Evolutionary conservation across 2,113 vertebrate genomes (phyloP), one percentile per base, ranked within the genome.

Genomic region (Hydropotes inermis): DNA sequence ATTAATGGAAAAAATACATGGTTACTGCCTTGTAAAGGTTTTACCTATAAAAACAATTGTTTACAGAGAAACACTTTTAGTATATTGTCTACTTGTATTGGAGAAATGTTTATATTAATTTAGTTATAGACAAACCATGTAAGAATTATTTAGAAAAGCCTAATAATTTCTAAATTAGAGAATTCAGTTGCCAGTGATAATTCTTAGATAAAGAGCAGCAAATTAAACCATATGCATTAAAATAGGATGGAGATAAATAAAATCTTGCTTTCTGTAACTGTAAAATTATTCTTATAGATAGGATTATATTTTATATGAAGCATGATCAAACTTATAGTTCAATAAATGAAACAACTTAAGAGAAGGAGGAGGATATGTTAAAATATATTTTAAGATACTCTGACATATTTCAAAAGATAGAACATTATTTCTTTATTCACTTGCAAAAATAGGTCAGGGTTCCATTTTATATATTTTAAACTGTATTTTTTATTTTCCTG

Each of bases 1-100:
- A 91, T 92, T 86, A 92, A 97, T 98, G 50, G 76, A 97, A 91
- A 97, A 98, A 97, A 96, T 39, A 87, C 39, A 90, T 43, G 17
- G 61, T 61, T 92, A 83, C 81, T 97, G 86, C 86, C 28, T 95
- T 94, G 93, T 54, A 86, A 93, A 0, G 2, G 81, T 94, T 50
- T 60, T 36, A 94, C 74, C 39, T 95, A 87, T 74, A 25, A 83
- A 90, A 91, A 95, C 28, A 91, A 79, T 79, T 16, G 84, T 87
- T 94, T 90, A 86, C 10, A 79, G 79, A 95, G 39, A 94, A 96
- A 96, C 79, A 30, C 25, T 96, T 91, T 93, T 67, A 78, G 43
- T 15, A 52, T 52, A 55, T 57, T 85, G 55, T 78, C 54, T 92
- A 39, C 13, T 94, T 94, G 10, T 95, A 84, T 30, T 81, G 36